Evolutionary conservation across 1,140 invertebrate genomes (phyloP), one percentile per base, ranked within the genome.

Genomic region (Hylaeus anthracinus): DNA sequence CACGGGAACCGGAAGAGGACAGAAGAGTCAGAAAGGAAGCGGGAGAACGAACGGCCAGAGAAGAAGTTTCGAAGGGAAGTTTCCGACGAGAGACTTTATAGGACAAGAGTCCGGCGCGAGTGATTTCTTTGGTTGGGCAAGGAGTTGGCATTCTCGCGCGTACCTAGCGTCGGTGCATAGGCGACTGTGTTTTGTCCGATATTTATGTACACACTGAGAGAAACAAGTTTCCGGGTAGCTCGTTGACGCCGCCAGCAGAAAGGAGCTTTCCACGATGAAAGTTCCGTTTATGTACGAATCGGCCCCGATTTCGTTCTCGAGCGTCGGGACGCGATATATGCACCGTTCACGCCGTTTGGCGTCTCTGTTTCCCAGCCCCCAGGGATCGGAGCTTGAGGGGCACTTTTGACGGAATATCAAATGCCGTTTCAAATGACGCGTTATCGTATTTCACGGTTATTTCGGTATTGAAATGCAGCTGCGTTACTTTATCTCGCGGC

Each of bases 41-140:
- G 26, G 53, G 51, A 48, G 26, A 15, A 15, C 15, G 69, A 61
- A 60, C 64, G 66, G 56, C 2, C 1, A 43, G 9, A 39, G 51
- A 80, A 84, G 79, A 88, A 91, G 84, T 91, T 92, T 84, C 84
- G 79, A 83, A 83, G 73, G 81, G 88, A 91, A 92, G 86, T 90
- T 90, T 87, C 72, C 84, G 84, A 80, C 88, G 81, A 88, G 79
- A 53, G 64, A 39, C 69, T 65, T 76, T 69, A 60, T 61, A 69
- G 58, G 70, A 72, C 60, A 61, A 45, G 73, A 56, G 63, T 70
- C 26, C 53, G 72, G 56, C 39, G 74, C 72, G 88, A 90, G 89
- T 90, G 90, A 91, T 92, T 91, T 91, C 89, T 91, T 89, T 82
- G 83, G 83, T 88, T 66, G 76, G 26, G 72, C 75, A 69, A 79